These are phyloP conservation scores for Baryphthengus martii DNA, from an alignment of 2,113 vertebrate genomes.

Conservation along the genomic window DNA sequence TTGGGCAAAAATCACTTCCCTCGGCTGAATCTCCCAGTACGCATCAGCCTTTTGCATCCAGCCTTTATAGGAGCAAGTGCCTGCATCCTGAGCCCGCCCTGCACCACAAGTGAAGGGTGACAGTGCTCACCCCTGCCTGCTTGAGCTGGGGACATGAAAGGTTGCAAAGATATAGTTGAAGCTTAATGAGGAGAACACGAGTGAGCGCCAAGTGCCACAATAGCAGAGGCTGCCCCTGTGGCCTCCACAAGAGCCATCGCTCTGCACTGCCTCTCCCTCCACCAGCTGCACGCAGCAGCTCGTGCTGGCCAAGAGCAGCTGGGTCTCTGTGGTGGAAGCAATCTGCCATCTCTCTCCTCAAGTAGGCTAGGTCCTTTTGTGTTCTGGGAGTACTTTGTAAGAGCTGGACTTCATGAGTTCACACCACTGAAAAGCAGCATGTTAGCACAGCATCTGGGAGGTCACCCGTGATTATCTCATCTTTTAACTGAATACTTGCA, in stretches of 20 bases:
- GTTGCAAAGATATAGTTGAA: rapidly evolving
- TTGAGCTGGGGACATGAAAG: background rate
- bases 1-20: background rate
- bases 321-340: background rate
- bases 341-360: background rate
- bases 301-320: background rate
- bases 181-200: background rate
- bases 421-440: background rate
- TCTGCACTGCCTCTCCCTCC: background rate
- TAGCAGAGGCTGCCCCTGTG: background rate
- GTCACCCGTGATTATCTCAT: background rate
- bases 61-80: background rate
- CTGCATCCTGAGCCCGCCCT: background rate
- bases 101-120: background rate
- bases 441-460: background rate
- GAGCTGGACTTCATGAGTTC: background rate
- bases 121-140: rapidly evolving
- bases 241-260: background rate
- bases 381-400: background rate
- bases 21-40: background rate
- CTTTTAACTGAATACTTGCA: background rate
- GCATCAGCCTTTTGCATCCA: background rate
- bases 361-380: rapidly evolving
- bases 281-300: rapidly evolving
- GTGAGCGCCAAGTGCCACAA: rapidly evolving